Evolutionary conservation across 2,888 invertebrate genomes (phyloP).

Genomic region (Thalpophila matura): DNA sequence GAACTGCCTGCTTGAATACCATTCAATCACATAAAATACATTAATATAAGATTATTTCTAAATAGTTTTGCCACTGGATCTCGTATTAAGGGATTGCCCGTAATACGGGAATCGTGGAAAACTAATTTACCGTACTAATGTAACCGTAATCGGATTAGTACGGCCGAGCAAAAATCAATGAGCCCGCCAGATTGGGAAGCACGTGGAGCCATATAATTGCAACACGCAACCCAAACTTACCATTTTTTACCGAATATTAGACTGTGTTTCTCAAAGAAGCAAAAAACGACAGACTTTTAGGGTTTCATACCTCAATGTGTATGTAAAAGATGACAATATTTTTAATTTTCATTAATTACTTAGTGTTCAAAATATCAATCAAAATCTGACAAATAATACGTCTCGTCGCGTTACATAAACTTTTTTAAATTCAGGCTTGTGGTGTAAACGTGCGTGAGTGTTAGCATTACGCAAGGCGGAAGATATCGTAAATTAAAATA

Average conservation of each 20-base stretch:
- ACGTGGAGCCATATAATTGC: constrained; percentile 46
- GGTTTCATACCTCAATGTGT: too few species aligned
- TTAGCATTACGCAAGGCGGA: constrained; percentile 4
- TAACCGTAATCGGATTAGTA: constrained; percentile 26
- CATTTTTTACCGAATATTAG: constrained; percentile 6
- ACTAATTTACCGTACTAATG: constrained; percentile 32
- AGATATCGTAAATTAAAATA: constrained; percentile 30
- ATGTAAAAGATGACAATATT: too few species aligned
- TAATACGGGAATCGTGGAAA: constrained; percentile 6
- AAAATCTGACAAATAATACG: too few species aligned
- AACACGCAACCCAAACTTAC: constrained; percentile 45
- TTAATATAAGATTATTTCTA: too few species aligned
- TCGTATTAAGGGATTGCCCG: too few species aligned
- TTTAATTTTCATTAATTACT: too few species aligned
- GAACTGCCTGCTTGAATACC: too few species aligned
- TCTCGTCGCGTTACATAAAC: too few species aligned
- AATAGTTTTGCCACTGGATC: too few species aligned
- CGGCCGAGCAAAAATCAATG: constrained; percentile 40
- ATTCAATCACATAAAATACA: too few species aligned
- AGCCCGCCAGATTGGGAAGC: constrained; percentile 6
- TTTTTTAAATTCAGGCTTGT: not conserved
- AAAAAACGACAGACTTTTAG: not conserved
- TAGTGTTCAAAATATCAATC: too few species aligned
- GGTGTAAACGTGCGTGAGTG: constrained; percentile 21
- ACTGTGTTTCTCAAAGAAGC: constrained; percentile 25